Evolutionary conservation across 1,140 invertebrate species (phyloP).

Genomic region (Hyles vespertilio): DNA sequence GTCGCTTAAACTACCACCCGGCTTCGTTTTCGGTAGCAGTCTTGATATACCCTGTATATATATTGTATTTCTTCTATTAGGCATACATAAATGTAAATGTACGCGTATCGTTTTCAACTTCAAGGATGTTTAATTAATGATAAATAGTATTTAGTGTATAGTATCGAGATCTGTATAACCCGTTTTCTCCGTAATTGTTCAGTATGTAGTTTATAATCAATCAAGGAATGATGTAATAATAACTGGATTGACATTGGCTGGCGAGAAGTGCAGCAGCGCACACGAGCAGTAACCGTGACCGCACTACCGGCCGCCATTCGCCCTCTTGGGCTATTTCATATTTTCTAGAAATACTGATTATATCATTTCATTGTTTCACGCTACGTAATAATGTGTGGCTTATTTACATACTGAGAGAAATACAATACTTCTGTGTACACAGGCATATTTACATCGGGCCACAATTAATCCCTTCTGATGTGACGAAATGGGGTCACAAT

Average conservation of each 20-base stretch:
- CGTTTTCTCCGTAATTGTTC: conserved; percentile 8
- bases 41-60: no score
- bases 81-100: no score
- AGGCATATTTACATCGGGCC: neutral
- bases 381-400: no score
- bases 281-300: conserved; percentile 17
- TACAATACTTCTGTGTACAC: no score
- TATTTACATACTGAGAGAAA: no score
- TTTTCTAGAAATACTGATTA: conserved; percentile 2
- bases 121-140: no score
- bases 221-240: conserved; percentile 15
- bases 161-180: neutral
- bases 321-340: neutral
- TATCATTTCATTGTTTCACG: no score
- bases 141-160: no score
- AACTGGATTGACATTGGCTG: conserved; percentile 16
- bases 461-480: conserved; percentile 21
- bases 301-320: conserved; percentile 9
- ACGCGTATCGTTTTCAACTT: no score
- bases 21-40: no score
- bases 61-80: no score
- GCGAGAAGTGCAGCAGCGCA: conserved; percentile 11
- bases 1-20: no score
- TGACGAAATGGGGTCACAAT: conserved; percentile 61
- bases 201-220: neutral